phyloP scores from a whole-genome alignment of 2,888 invertebrate genomes.

The Dryomyza anilis region DNA sequence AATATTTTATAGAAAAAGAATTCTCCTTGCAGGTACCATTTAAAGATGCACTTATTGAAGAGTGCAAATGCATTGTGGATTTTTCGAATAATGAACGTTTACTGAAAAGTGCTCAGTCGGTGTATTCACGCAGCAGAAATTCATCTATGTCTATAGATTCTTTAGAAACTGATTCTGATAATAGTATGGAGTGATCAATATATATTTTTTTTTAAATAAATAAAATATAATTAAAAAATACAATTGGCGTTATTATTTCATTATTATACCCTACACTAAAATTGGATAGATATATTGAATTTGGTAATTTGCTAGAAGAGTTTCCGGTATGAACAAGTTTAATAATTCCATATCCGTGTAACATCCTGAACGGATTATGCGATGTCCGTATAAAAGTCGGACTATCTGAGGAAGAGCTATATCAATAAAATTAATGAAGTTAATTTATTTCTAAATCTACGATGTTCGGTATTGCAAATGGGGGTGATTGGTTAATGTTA shows the following conservation, averaged over 20 bases:
- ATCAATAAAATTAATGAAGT: too few relatives aligned
- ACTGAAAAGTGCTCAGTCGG: conserved; percentile 63
- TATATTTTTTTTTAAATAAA: not conserved
- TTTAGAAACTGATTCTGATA: conserved; percentile 50
- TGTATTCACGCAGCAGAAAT: conserved; percentile 55
- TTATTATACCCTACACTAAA: too few relatives aligned
- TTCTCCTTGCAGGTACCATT: conserved; percentile 66
- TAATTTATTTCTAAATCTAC: too few relatives aligned
- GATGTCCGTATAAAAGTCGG: too few relatives aligned
- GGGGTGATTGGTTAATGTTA: too few relatives aligned
- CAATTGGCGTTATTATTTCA: not conserved
- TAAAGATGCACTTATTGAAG: conserved; percentile 69
- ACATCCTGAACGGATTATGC: too few relatives aligned
- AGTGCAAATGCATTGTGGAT: conserved; percentile 73
- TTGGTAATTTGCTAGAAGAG: too few relatives aligned
- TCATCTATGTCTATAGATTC: conserved; percentile 57
- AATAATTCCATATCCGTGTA: too few relatives aligned
- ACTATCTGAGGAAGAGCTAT: too few relatives aligned
- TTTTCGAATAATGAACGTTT: conserved; percentile 74
- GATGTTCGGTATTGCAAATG: too few relatives aligned
- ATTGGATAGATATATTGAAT: too few relatives aligned
- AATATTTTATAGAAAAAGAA: not conserved
- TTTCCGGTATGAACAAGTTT: too few relatives aligned
- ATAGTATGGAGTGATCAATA: conserved; percentile 28
- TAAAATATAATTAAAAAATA: not conserved